phyloP scores from a whole-genome alignment of 1,140 invertebrate species.

The Platorchestia sp. region DNA sequence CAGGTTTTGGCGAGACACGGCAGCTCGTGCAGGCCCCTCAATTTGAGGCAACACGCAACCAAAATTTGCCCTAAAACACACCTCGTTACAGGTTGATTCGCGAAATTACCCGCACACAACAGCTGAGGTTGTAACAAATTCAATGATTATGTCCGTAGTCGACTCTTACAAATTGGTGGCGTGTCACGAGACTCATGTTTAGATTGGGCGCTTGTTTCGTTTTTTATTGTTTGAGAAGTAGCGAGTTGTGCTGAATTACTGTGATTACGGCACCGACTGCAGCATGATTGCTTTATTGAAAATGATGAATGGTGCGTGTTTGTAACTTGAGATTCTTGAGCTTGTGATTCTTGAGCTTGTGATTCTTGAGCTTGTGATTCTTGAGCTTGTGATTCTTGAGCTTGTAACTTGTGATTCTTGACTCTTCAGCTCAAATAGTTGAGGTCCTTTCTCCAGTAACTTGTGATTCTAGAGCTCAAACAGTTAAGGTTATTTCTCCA shows the following conservation, averaged over 20 bases:
- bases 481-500: background rate
- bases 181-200: background rate
- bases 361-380: background rate
- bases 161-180: background rate
- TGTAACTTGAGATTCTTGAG: background rate
- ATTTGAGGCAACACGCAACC: slow-evolving; percentile 44
- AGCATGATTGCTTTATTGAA: background rate
- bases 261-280: background rate
- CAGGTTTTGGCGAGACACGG: background rate
- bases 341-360: background rate
- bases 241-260: background rate
- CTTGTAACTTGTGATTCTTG: too few relatives aligned
- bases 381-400: background rate
- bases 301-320: background rate
- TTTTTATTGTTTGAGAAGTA: background rate
- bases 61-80: slow-evolving; percentile 40
- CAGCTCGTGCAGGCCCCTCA: background rate
- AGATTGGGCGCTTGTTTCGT: background rate
- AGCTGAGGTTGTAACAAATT: slow-evolving; percentile 40
- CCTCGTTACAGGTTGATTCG: slow-evolving; percentile 29
- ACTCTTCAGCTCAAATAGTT: background rate
- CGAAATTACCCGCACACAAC: slow-evolving; percentile 26
- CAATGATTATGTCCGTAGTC: slow-evolving; percentile 32
- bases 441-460: background rate
- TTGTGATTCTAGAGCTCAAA: background rate